A percentile compares a stretch with the other conserved stretches of the same genome.
phyloP scores from a whole-genome alignment of 2,113 vertebrate species.

The Strix uralensis region DNA sequence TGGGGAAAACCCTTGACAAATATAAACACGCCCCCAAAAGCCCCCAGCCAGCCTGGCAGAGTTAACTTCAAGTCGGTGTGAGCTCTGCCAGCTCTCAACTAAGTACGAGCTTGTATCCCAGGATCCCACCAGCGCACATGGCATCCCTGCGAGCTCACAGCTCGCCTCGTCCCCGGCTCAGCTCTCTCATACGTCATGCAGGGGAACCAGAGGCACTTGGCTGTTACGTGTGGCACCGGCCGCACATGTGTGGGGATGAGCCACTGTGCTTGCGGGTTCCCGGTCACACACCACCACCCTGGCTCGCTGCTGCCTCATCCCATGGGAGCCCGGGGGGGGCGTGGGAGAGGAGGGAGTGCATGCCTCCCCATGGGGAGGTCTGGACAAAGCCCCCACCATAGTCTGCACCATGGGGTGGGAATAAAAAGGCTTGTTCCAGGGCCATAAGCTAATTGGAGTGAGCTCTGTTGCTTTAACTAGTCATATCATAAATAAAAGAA shows the following conservation, averaged over 20 bases:
- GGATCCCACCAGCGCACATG: accelerated
- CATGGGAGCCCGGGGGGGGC: accelerated
- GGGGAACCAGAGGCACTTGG: background rate
- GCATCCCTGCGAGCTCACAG: background rate
- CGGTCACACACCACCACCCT: background rate
- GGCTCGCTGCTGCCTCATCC: background rate
- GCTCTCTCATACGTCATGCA: background rate
- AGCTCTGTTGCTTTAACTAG: background rate
- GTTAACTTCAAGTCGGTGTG: accelerated
- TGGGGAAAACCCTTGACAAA: background rate
- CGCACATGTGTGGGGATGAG: background rate
- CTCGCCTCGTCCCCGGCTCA: accelerated
- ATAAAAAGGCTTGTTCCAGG: background rate
- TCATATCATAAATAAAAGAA: background rate
- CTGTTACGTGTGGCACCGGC: accelerated
- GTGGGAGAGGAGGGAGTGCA: background rate
- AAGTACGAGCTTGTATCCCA: background rate
- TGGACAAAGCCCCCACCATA: background rate
- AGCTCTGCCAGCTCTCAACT: background rate
- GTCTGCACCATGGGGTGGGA: background rate
- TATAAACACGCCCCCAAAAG: background rate
- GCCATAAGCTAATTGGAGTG: background rate
- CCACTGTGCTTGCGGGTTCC: accelerated
- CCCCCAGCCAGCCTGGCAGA: background rate
- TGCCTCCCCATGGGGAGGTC: background rate